Evolutionary conservation across 1,140 invertebrate genomes (phyloP).

Genomic region (Danaus melanippus): DNA sequence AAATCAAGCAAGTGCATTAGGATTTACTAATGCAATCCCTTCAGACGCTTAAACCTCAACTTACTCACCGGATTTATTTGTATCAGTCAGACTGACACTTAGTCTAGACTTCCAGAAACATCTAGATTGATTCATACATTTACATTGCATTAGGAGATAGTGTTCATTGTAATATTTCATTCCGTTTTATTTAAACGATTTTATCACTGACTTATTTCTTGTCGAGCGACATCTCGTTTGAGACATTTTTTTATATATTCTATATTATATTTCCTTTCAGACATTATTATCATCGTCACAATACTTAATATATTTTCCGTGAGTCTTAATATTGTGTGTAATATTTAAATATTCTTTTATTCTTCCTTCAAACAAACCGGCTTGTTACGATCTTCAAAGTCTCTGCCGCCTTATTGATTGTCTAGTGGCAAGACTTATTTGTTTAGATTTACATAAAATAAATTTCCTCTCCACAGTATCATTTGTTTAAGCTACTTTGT

Average conservation of each 20-base stretch:
- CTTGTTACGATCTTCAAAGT: constrained; percentile 11
- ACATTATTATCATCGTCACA: too few relatives aligned
- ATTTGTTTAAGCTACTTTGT: constrained; percentile 21
- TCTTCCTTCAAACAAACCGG: constrained; percentile 7
- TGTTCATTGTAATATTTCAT: constrained; percentile 9
- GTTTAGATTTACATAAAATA: constrained; percentile 25
- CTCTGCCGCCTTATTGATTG: constrained; percentile 17
- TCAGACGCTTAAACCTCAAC: constrained; percentile 27
- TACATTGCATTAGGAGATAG: constrained; percentile 28
- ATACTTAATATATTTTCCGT: too few relatives aligned
- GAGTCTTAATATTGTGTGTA: too few relatives aligned
- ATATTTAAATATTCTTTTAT: too few relatives aligned
- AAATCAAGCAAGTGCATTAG: constrained; percentile 25
- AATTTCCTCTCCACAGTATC: constrained; percentile 15
- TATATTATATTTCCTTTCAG: too few relatives aligned
- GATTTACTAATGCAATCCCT: constrained; percentile 29
- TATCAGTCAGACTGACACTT: constrained; percentile 36
- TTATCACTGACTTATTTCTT: too few relatives aligned
- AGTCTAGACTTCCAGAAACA: constrained; percentile 38
- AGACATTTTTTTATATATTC: too few relatives aligned
- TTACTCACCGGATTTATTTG: constrained; percentile 36
- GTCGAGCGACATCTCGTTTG: too few relatives aligned
- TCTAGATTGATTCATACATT: constrained; percentile 47
- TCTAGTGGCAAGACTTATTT: constrained; percentile 16
- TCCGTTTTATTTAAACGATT: too few relatives aligned